Evolutionary conservation across 1,140 invertebrate genomes (phyloP), one percentile per base, ranked within the genome.

Genomic region (Pseudomyrmex cubaensis): DNA sequence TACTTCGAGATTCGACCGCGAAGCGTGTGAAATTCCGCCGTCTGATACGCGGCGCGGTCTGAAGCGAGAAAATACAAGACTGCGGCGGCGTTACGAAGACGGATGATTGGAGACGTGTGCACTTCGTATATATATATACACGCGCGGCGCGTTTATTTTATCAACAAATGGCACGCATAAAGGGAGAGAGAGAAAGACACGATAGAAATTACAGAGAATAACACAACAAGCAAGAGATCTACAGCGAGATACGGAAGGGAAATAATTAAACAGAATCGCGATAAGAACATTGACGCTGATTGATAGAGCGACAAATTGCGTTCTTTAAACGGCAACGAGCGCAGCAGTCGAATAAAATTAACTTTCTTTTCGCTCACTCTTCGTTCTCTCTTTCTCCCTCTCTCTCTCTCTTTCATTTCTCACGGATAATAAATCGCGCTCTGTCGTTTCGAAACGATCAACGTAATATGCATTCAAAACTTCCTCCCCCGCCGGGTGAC

Each of bases 1-100:
- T 44, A 72, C 66, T 80, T 72, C 12, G 66, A 72, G 66, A 80
- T 80, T 80, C 76, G 76, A 80, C 66, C 66, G 66, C 76, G 64
- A 13, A 70, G 46, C 64, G 35, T 22, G 52, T n/a, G 64, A 66
- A 70, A 72, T 80, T 80, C 76, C 54, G 35, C 75, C 63, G 48
- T 15, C 50, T 72, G 46, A 72, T 72, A 59, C 20, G 50, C 52
- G 52, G 4, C 17, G 54, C 20, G 44, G 52, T 50, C 66, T 50
- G 44, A 35, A 59, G 66, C 66, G 76, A 80, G 76, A 61, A 70
- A 70, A 80, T 61, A 72, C 76, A 70, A 80, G 66, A 35, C 35
- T 35, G 20, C 64, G 35, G 54, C 44, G 54, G 52, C 52, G 64
- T 78, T 78, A 78, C 76, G 64, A 78, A 78, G 76, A 80, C 66